Evolutionary conservation across 92 coral and sea anemone genomes (phyloP), one percentile per base, ranked within the genome.

Genomic region (Phenganax stokvisi): DNA sequence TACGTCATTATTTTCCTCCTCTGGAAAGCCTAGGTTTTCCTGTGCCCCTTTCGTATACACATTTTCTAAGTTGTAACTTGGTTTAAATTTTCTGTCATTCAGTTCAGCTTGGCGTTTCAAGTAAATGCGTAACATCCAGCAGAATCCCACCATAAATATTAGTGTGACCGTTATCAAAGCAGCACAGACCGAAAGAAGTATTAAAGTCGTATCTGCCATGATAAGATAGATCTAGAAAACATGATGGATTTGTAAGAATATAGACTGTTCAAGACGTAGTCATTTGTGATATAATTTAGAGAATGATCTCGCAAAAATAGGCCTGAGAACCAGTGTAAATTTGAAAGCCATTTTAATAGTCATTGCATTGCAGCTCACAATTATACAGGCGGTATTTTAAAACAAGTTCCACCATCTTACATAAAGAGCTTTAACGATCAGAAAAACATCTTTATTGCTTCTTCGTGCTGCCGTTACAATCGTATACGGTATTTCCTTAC

Each of bases 111-210:
- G 29, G 7, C 44, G 61, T 8, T 28, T 15, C 17, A 73, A 25
- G 61, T 52, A 73, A 20, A n/a, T 12, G 16, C 77, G 61, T 2
- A 73, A 53, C 77, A 73, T 54, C 13, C 58, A 56, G 61, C 77
- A 53, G 54, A 73, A 73, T 31, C 77, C 61, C 29, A 73, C 54
- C 61, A 73, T 10, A 6, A 73, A n/a, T 2, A 73, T 73, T 52
- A 73, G 58, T 25, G 61, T 53, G 60, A 73, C 27, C 6, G 44
- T 54, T 11, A 73, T 56, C 9, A 73, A 30, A 6, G 16, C 77
- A 28, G 54, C 31, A 54, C 77, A 53, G 16, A 73, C 15, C 77
- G 5, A 0, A 53, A 73, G 61, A 53, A 73, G 77, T 15, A 73
- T 16, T 3, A 25, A 1, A 51, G 30, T 73, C 8, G 77, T 73